Conservation (phyloP, 2,113 vertebrate species). For the Pangasianodon gigas region DNA sequence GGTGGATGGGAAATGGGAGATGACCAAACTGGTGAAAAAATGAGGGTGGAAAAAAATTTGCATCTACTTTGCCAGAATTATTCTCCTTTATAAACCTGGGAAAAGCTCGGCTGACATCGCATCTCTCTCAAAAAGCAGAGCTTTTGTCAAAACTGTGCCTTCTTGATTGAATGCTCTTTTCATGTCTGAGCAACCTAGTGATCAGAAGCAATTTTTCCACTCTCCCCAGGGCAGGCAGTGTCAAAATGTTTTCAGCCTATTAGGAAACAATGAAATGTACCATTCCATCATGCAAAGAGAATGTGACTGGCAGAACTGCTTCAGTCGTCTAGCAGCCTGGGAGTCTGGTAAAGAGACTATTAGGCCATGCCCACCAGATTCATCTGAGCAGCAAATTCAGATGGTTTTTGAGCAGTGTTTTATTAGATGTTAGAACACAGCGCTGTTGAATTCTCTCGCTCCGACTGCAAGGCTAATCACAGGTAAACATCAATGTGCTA, state of each 20-base stretch:
- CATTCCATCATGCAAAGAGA: background rate
- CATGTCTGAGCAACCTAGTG: background rate
- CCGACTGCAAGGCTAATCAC: no score
- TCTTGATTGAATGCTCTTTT: background rate
- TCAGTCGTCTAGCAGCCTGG: background rate
- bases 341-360: background rate
- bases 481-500: no score
- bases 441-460: background rate
- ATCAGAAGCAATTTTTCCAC: slow-evolving; percentile 3
- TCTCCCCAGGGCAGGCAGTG: background rate
- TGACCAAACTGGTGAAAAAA: background rate
- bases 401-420: background rate
- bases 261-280: background rate
- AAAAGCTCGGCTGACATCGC: background rate
- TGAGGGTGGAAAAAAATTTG: background rate
- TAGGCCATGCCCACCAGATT: background rate
- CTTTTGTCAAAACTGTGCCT: background rate
- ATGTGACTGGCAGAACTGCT: background rate
- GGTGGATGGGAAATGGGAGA: background rate
- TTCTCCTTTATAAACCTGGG: background rate
- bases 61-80: background rate
- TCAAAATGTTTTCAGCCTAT: background rate
- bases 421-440: background rate
- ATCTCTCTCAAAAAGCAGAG: background rate
- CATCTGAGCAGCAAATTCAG: no score